Conservation (phyloP, 2,113 vertebrate genomes). For the Hippolais icterina region DNA sequence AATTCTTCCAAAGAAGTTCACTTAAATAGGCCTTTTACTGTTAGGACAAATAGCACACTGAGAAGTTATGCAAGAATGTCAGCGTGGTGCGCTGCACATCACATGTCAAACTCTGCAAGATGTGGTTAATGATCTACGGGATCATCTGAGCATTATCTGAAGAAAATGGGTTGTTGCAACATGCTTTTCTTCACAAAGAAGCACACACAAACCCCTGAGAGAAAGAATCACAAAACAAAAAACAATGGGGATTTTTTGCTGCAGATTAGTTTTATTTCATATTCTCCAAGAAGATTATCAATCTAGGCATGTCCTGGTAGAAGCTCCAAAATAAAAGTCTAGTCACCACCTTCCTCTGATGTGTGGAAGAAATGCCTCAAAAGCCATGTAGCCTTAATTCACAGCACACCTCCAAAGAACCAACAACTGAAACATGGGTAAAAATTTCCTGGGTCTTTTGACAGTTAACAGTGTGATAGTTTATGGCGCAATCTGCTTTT, state of each 20-base stretch:
- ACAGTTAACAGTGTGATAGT: neutral
- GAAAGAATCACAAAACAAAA: neutral
- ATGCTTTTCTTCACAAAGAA: neutral
- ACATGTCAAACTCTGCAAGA: neutral
- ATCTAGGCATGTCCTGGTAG: neutral
- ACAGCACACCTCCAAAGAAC: neutral
- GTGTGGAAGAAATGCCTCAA: neutral
- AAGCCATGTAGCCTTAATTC: neutral
- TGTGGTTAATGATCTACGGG: neutral
- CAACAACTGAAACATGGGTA: neutral
- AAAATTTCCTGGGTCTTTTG: neutral
- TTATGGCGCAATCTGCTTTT: neutral
- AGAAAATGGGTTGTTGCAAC: accelerated
- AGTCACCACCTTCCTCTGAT: neutral
- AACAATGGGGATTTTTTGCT: neutral
- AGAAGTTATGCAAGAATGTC: slow-evolving; percentile 2
- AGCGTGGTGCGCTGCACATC: neutral
- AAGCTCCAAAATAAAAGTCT: neutral
- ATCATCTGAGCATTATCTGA: neutral
- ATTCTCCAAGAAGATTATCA: neutral
- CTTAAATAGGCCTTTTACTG: neutral
- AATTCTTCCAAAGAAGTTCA: neutral
- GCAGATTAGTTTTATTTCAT: neutral
- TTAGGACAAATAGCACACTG: neutral
- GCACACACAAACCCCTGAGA: neutral